Conservation (phyloP, 1,140 invertebrate species). For the Drosophila hydei region DNA sequence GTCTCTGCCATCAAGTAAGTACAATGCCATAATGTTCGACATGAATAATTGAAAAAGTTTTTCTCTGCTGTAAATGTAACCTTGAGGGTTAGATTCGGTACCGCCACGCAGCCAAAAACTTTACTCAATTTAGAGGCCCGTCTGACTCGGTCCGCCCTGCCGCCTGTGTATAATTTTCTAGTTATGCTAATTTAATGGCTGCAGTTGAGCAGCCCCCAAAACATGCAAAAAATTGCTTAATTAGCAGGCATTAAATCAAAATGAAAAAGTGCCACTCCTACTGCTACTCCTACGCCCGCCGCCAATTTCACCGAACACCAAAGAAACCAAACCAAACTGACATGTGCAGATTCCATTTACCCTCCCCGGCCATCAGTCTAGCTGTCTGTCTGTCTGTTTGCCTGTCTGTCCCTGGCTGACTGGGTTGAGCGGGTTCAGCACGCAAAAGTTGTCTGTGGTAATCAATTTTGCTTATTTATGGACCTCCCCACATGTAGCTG, state of each 20-base stretch:
- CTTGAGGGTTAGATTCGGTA: slow-evolving; percentile 51
- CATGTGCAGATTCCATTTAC: slow-evolving; percentile 64
- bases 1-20: slow-evolving; percentile 41
- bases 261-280: slow-evolving; percentile 57
- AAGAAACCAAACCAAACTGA: slow-evolving; percentile 55
- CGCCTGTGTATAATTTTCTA: slow-evolving; percentile 72
- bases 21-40: slow-evolving; percentile 71
- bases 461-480: slow-evolving; percentile 82
- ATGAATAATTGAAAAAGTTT: slow-evolving; percentile 83
- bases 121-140: slow-evolving; percentile 41
- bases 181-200: slow-evolving; percentile 79
- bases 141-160: not conserved
- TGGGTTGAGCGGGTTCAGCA: slow-evolving; percentile 56
- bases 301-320: no score
- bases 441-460: slow-evolving; percentile 78
- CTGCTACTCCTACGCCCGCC: not conserved
- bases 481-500: slow-evolving; percentile 36
- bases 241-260: slow-evolving; percentile 81
- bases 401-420: slow-evolving; percentile 16
- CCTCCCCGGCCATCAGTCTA: not conserved
- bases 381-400: slow-evolving; percentile 8
- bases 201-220: slow-evolving; percentile 50
- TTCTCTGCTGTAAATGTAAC: slow-evolving; percentile 59
- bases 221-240: slow-evolving; percentile 69
- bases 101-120: slow-evolving; percentile 41